phyloP scores from a whole-genome alignment of 2,888 invertebrate genomes.

The Caenorhabditis panamensis region DNA sequence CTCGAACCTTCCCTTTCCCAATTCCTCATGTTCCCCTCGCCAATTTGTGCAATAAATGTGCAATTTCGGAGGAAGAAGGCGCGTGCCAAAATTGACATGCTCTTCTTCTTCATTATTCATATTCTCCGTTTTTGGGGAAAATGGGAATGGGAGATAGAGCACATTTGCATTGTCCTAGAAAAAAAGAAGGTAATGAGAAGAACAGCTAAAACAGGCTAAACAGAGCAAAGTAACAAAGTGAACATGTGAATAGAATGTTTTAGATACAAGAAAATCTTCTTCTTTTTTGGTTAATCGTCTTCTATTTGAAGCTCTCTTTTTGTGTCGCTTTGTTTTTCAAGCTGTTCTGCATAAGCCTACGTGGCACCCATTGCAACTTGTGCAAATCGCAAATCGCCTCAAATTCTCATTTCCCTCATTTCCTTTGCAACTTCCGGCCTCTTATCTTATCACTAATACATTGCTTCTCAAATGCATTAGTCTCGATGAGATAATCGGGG shows the following conservation, averaged over 20 bases:
- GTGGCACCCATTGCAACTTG: neutral
- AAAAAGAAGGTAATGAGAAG: neutral
- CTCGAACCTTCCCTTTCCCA: neutral
- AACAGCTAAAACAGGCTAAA: too few relatives aligned
- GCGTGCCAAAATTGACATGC: conserved; percentile 12
- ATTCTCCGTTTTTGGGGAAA: neutral
- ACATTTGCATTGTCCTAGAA: conserved; percentile 12
- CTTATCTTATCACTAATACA: neutral
- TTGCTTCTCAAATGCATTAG: neutral
- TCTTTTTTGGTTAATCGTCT: too few relatives aligned
- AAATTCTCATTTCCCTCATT: too few relatives aligned
- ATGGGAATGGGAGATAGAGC: neutral
- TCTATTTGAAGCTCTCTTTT: too few relatives aligned
- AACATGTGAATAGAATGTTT: too few relatives aligned
- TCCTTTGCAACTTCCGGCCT: neutral
- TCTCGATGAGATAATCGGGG: neutral
- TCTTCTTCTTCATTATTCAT: conserved; percentile 39
- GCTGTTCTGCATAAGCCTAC: too few relatives aligned
- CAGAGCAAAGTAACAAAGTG: too few relatives aligned
- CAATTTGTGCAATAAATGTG: conserved; percentile 37
- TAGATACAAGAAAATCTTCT: too few relatives aligned
- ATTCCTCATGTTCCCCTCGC: neutral
- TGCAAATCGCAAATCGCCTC: neutral
- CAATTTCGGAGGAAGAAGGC: conserved; percentile 19
- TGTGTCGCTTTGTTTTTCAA: too few relatives aligned